Conservation (phyloP, 2,888 invertebrate genomes). For the Clostera curtula region DNA sequence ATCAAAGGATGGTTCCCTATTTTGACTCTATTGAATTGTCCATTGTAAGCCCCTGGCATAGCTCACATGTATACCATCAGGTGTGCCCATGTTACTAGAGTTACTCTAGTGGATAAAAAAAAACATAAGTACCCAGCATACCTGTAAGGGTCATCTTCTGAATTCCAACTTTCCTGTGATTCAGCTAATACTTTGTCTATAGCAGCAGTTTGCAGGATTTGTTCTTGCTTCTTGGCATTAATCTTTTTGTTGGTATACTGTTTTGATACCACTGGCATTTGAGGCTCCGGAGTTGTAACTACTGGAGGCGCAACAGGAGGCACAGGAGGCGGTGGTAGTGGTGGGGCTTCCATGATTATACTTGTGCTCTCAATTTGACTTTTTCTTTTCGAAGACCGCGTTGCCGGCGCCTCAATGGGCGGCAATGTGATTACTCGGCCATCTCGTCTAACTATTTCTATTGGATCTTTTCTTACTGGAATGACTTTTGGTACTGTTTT, state of each 20-base stretch:
- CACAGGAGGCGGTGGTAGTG: constrained; percentile 26
- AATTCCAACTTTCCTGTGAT: constrained; percentile 81
- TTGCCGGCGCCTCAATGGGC: constrained; percentile 88
- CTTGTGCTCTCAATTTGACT: constrained; percentile 53
- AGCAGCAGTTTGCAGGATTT: constrained; percentile 22
- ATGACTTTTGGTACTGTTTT: constrained; percentile 41
- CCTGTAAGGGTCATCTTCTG: constrained; percentile 95
- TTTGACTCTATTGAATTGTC: too few relatives aligned
- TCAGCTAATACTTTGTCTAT: constrained; percentile 64
- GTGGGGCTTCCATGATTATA: constrained; percentile 15
- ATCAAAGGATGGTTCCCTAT: too few relatives aligned
- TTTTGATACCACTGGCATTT: constrained; percentile 41
- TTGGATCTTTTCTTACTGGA: constrained; percentile 70
- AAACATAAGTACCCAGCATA: too few relatives aligned
- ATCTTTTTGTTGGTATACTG: constrained; percentile 57
- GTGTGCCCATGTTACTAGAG: too few relatives aligned
- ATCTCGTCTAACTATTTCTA: constrained; percentile 83
- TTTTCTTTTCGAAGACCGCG: constrained; percentile 81
- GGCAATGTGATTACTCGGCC: constrained; percentile 86
- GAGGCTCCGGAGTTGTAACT: constrained; percentile 42
- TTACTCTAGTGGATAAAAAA: too few relatives aligned
- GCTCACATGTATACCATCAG: too few relatives aligned
- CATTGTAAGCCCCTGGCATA: too few relatives aligned
- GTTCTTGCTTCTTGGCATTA: constrained; percentile 42
- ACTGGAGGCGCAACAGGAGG: constrained; percentile 28